Percentiles rank a stretch among this genome's conserved stretches.
phyloP scores from a whole-genome alignment of 2,113 vertebrate genomes.

The Pseudopodoces humilis region DNA sequence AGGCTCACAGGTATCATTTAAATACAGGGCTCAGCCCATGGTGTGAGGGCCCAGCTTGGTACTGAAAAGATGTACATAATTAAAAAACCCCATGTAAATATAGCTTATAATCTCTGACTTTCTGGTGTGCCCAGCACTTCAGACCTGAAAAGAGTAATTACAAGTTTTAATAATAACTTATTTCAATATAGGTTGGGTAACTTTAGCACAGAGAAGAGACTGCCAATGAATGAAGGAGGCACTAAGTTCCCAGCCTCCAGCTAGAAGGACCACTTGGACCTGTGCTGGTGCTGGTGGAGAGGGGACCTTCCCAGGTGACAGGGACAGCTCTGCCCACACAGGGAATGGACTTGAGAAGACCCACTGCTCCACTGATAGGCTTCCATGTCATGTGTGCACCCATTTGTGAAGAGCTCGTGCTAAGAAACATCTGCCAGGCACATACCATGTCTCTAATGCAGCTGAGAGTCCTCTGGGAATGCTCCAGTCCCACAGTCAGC shows the following conservation, averaged over 20 bases:
- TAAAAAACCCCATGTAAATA: accelerated
- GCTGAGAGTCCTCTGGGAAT: background rate
- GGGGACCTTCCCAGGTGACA: background rate
- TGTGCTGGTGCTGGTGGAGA: accelerated
- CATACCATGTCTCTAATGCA: background rate
- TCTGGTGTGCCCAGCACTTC: background rate
- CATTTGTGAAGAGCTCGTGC: background rate
- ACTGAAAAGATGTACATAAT: background rate
- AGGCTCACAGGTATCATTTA: background rate
- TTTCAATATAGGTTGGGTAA: background rate
- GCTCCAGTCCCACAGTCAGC: accelerated
- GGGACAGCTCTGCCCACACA: background rate
- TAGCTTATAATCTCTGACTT: background rate
- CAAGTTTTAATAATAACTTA: background rate
- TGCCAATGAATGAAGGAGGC: background rate
- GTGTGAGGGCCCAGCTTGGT: background rate
- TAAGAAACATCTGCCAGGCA: background rate
- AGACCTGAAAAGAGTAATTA: background rate
- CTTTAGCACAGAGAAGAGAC: background rate
- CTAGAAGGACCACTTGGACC: background rate
- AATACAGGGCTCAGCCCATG: background rate
- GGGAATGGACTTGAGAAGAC: background rate
- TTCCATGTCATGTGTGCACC: background rate
- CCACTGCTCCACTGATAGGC: background rate
- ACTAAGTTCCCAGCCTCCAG: background rate